Percentiles rank a stretch among this genome's conserved stretches.
Conservation (phyloP, 2,797 vertebrate genomes). For the Cirrhinus molitorella region DNA sequence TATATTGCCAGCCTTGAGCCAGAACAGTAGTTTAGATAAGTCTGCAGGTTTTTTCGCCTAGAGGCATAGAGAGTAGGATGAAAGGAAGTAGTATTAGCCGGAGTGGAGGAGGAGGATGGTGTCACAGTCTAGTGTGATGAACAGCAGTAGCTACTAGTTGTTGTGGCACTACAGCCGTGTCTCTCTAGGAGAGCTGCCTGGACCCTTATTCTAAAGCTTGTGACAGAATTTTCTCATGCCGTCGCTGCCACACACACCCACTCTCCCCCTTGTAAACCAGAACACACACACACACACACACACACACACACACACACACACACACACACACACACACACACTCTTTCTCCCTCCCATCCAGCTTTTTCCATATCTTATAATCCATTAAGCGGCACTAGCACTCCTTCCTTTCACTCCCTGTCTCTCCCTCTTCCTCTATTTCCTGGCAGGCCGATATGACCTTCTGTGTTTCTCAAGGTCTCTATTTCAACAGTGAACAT, state of each 20-base stretch:
- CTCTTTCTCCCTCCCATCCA: conserved; percentile 3
- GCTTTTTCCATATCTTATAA: conserved; percentile 54
- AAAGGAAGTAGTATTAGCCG: conserved; percentile 30
- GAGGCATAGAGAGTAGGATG: conserved; percentile 32
- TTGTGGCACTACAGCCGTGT: conserved; percentile 41
- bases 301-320: conserved; percentile 31
- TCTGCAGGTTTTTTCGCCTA: conserved; percentile 19
- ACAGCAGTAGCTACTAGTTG: conserved; percentile 45
- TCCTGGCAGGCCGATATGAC: conserved; percentile 50
- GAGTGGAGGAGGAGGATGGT: conserved; percentile 39
- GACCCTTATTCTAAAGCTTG: conserved; percentile 35
- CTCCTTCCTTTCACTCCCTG: conserved; percentile 35
- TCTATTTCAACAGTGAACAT: conserved; percentile 11
- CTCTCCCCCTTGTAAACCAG: not conserved
- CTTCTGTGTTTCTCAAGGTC: conserved; percentile 53
- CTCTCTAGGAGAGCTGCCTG: conserved; percentile 34
- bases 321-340: conserved; percentile 21
- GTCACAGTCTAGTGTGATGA: conserved; percentile 41
- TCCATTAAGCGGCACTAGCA: conserved; percentile 57
- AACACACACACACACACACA: conserved; percentile 29
- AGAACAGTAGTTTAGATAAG: conserved; percentile 26
- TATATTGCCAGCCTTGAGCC: conserved; percentile 16
- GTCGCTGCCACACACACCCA: conserved; percentile 21
- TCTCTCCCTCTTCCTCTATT: conserved; percentile 39
- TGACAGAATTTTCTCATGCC: conserved; percentile 31